Percentiles rank a stretch among this genome's conserved stretches.
phyloP scores from a whole-genome alignment of 1,140 invertebrate genomes.

The Zophobas morio region DNA sequence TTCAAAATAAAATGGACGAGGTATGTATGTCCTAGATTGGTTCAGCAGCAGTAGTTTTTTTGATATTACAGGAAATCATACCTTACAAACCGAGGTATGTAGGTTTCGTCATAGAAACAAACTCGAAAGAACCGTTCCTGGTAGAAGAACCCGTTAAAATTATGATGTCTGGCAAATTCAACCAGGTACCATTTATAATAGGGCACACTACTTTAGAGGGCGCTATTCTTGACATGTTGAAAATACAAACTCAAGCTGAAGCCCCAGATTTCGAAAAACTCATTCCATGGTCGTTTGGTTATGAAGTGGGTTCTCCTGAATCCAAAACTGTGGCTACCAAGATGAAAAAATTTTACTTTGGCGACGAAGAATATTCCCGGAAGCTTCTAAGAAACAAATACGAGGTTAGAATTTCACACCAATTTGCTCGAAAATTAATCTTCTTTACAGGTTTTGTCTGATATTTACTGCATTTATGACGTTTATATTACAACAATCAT shows the following conservation, averaged over 20 bases:
- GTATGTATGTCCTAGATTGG: no score
- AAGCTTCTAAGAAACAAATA: not conserved
- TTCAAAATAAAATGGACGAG: not conserved
- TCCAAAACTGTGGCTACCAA: constrained; percentile 13
- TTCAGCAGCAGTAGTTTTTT: no score
- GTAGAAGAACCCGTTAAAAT: no score
- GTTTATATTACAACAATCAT: constrained; percentile 33
- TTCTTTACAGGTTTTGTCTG: constrained; percentile 63
- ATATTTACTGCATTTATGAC: constrained; percentile 64
- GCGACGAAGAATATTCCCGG: not conserved
- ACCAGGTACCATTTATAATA: no score
- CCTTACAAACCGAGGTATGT: no score
- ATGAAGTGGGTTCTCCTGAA: constrained; percentile 7
- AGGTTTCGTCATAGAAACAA: no score
- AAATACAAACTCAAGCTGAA: no score
- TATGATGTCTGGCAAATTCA: no score
- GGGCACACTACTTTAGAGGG: no score
- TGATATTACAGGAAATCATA: no score
- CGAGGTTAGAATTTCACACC: not conserved
- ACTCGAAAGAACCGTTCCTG: no score
- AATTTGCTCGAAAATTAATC: not conserved
- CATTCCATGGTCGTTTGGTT: constrained; percentile 62
- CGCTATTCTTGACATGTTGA: no score
- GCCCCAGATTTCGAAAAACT: constrained; percentile 52
- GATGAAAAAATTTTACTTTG: not conserved